Conservation (phyloP, 2,113 vertebrate species). For the Pipra filicauda region DNA sequence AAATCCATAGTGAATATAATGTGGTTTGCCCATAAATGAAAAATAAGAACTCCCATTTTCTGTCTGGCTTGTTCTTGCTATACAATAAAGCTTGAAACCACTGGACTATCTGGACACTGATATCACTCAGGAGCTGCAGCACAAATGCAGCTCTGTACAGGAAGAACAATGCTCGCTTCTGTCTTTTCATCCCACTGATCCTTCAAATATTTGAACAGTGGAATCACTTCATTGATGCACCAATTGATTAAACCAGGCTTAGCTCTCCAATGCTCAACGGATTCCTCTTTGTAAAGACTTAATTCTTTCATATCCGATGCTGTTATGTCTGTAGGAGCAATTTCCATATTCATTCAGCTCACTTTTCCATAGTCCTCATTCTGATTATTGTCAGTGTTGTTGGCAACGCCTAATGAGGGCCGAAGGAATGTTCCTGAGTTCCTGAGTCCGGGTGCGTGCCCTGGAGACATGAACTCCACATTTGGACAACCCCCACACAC, state of each 20-base stretch:
- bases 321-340: not conserved
- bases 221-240: conserved; percentile 21
- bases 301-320: not conserved
- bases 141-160: not conserved
- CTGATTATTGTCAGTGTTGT: not conserved
- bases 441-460: not conserved
- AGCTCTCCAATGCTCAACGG: conserved; percentile 16
- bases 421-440: not conserved
- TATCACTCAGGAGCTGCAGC: not conserved
- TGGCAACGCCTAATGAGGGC: not conserved
- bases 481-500: not conserved
- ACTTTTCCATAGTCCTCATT: not conserved
- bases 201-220: conserved; percentile 27
- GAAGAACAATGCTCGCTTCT: not conserved
- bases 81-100: not conserved
- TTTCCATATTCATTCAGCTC: conserved; percentile 21
- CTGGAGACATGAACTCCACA: not conserved
- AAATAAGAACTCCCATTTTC: not conserved
- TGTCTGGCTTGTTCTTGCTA: not conserved
- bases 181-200: not conserved
- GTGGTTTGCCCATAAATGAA: not conserved
- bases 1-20: not conserved
- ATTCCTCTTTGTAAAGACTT: conserved; percentile 31
- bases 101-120: not conserved
- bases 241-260: conserved; percentile 47